Base-by-base conservation (phyloP, 2,797 vertebrate genomes). In the Heterohyrax brucei region DNA sequence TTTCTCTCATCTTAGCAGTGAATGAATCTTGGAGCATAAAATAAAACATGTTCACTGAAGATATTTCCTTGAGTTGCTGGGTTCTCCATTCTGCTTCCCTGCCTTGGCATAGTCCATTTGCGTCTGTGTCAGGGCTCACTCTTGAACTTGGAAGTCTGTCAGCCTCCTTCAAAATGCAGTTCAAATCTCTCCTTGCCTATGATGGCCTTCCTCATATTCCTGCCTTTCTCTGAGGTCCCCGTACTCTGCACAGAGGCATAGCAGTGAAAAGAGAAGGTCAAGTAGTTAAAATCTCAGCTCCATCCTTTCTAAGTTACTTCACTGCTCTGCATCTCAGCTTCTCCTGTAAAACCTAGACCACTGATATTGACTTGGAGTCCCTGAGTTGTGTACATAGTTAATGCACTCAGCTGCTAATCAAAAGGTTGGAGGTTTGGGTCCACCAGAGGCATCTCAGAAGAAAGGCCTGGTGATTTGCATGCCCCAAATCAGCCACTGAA, bases 161-260 rank as follows among this genome's bases (percentile, higher is more conserved):
- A 46, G 64, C n/a, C 53, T 87, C 59, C 39, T 59, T 87, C 82
- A 79, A 61, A 78, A 30, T 28, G 33, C n/a, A n/a, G 33, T 12
- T n/a, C 12, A 10, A 72, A 28, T 33, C 61, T 53, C 66, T 28
- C 56, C 68, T 85, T 44, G 72, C 48, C 72, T 1, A 0, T 4
- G 16, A 19, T 13, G 18, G 10, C 18, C 72, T 53, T 5, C 21
- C 56, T 48, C 18, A 48, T 12, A 24, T 1, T 28, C 76, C 46
- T 1, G 2, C 3, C 28, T 46, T 3, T 0, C n/a, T 44, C 26
- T 10, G 72, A 1, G 7, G 28, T 44, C 61, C 30, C 59, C 21
- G 7, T 5, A 14, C 62, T 59, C 39, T 28, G 64, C 21, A 0
- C 2, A 28, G 59, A 72, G 21, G 5, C 1, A 2, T 3, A 24